A percentile compares a stretch with the other conserved stretches of the same genome.
Evolutionary conservation across 2,888 invertebrate species (phyloP).

Genomic region (Heliconius ethilla): DNA sequence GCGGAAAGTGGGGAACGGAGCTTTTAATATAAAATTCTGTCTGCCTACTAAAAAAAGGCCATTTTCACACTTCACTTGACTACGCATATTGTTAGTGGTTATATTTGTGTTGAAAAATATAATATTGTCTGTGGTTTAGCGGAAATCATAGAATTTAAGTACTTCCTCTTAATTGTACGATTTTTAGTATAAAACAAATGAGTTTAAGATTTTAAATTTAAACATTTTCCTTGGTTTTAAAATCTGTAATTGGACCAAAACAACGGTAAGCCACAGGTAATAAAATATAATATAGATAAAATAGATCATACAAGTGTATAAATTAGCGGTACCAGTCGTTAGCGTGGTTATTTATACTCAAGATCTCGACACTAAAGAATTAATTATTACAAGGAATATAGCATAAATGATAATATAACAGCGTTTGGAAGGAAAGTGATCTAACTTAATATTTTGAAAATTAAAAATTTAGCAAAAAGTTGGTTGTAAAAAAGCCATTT

Average conservation of each 20-base stretch:
- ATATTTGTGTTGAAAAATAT: slow-evolving; percentile 4
- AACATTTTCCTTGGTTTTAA: neutral
- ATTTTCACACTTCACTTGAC: neutral
- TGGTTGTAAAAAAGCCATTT: too few species aligned
- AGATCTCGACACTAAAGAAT: neutral
- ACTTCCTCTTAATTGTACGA: slow-evolving; percentile 13
- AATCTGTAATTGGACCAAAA: slow-evolving; percentile 20
- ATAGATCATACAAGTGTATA: slow-evolving; percentile 9
- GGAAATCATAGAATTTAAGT: slow-evolving; percentile 6
- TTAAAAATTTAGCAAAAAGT: too few species aligned
- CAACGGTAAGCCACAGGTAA: slow-evolving; percentile 3
- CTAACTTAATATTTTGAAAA: neutral
- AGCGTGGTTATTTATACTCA: slow-evolving; percentile 1
- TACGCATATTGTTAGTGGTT: slow-evolving; percentile 15
- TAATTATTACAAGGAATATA: slow-evolving; percentile 5
- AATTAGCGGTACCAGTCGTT: neutral
- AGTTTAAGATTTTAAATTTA: neutral
- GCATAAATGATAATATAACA: neutral
- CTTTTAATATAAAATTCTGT: too few species aligned
- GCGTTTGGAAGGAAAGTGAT: neutral
- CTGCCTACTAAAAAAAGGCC: neutral
- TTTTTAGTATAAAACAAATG: neutral
- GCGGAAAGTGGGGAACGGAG: too few species aligned
- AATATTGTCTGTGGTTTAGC: slow-evolving; percentile 11
- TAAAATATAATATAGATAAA: slow-evolving; percentile 2